phyloP scores from a whole-genome alignment of 2,888 invertebrate species.

The Peribatodes rhomboidaria region DNA sequence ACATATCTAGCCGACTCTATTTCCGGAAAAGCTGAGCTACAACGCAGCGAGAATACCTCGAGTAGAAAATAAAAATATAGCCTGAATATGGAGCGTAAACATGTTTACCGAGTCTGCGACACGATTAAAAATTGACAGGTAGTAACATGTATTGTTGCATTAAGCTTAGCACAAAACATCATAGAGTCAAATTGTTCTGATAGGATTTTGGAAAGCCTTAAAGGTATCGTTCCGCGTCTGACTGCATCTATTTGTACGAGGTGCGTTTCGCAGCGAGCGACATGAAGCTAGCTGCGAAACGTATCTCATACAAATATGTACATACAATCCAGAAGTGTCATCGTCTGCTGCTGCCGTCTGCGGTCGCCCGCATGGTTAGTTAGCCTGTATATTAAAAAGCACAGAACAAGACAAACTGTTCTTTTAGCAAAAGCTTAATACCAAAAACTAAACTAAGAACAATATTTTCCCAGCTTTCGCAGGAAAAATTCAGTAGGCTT shows the following conservation, averaged over 20 bases:
- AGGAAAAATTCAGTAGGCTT: constrained; percentile 23
- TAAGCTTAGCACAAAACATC: not conserved
- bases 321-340: too few species aligned
- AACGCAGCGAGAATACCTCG: constrained; percentile 73
- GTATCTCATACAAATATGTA: too few species aligned
- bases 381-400: too few species aligned
- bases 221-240: too few species aligned
- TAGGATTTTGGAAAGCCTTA: not conserved
- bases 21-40: constrained; percentile 60
- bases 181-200: not conserved
- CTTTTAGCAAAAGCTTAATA: not conserved
- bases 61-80: constrained; percentile 79
- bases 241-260: too few species aligned
- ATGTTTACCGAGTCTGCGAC: constrained; percentile 76
- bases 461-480: not conserved
- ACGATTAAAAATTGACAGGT: constrained; percentile 75
- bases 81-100: constrained; percentile 77
- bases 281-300: too few species aligned
- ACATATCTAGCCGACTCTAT: constrained; percentile 54
- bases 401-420: not conserved
- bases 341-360: too few species aligned
- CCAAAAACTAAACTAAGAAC: not conserved
- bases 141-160: constrained; percentile 43
- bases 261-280: too few species aligned
- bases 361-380: too few species aligned